phyloP scores from a whole-genome alignment of 2,113 vertebrate species.

The Ceuthmochares aereus region DNA sequence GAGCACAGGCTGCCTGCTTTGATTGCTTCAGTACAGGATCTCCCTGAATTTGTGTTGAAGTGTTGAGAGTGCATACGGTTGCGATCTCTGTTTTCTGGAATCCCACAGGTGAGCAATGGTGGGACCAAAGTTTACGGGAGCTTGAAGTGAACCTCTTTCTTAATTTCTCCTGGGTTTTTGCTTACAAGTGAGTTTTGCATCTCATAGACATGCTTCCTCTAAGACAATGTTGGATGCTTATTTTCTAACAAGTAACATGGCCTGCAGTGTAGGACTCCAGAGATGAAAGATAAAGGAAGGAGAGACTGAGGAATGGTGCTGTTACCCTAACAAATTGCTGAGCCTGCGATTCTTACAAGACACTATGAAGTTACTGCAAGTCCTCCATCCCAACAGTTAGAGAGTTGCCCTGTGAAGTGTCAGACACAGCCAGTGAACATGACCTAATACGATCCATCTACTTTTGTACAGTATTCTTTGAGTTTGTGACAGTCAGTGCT shows the following conservation, averaged over 20 bases:
- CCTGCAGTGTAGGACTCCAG: background rate
- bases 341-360: background rate
- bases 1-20: background rate
- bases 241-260: fast-evolving
- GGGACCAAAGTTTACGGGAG: background rate
- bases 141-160: background rate
- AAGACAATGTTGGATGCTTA: fast-evolving
- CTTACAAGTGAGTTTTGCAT: background rate
- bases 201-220: fast-evolving
- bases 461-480: background rate
- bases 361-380: background rate
- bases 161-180: background rate
- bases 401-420: fast-evolving
- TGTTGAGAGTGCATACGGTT: fast-evolving
- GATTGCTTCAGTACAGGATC: fast-evolving
- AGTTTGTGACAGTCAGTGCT: no score
- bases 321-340: background rate
- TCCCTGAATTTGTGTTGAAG: fast-evolving
- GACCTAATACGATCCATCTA: background rate
- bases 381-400: no score
- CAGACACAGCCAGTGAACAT: background rate
- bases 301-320: fast-evolving
- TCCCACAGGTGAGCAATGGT: fast-evolving
- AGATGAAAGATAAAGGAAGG: background rate
- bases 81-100: background rate